These are phyloP conservation scores for Apus apus DNA, from an alignment of 2,113 vertebrate genomes.

Conservation along the genomic window DNA sequence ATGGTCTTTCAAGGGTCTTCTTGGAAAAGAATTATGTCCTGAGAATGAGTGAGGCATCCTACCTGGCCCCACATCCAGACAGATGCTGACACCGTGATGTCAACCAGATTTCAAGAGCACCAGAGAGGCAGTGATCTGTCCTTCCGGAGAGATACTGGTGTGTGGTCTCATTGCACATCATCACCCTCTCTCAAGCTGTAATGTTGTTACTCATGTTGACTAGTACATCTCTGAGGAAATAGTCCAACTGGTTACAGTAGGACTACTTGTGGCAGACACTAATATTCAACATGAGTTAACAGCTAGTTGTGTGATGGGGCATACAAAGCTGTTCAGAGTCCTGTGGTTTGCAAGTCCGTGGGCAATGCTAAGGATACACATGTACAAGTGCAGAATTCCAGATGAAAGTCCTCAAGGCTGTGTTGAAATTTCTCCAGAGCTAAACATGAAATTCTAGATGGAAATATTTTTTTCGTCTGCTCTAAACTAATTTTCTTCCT, in stretches of 20 bases:
- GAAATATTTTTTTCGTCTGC: background rate
- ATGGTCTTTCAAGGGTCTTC: background rate
- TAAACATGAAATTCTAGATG: background rate
- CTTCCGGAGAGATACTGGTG: background rate
- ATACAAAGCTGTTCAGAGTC: background rate
- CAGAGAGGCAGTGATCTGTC: background rate
- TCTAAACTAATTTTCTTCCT: background rate
- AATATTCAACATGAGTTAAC: background rate
- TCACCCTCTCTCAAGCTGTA: background rate
- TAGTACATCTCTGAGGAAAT: background rate
- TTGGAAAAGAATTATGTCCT: background rate
- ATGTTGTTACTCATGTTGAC: background rate
- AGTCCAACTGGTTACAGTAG: background rate
- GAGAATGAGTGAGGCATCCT: background rate
- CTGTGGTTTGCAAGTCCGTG: background rate
- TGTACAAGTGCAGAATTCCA: background rate
- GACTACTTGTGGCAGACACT: background rate
- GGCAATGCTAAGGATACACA: background rate
- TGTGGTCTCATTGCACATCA: background rate
- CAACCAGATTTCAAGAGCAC: background rate
- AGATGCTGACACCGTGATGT: background rate
- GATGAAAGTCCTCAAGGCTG: background rate
- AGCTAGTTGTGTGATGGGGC: background rate
- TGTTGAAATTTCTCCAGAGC: background rate
- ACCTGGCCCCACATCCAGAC: background rate